Percentiles rank a stretch among this genome's conserved stretches.
These are phyloP conservation scores for Microcebus ravelobensis DNA, from an alignment of 2,113 vertebrate genomes.

Conservation along the genomic window DNA sequence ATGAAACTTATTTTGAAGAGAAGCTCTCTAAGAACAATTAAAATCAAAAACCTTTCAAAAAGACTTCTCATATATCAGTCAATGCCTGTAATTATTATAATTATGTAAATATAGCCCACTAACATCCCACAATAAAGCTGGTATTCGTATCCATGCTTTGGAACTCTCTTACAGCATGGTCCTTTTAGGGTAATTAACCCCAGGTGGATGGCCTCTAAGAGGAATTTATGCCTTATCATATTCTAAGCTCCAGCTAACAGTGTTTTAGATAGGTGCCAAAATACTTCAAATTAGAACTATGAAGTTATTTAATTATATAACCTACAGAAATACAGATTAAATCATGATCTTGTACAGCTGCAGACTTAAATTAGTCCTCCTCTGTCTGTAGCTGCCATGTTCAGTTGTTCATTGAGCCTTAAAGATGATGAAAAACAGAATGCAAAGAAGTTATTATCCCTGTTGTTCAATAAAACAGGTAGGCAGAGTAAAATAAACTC, in stretches of 20 bases:
- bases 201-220: slow-evolving; percentile 16
- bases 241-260: background rate
- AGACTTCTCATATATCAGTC: background rate
- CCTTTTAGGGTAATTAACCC: slow-evolving; percentile 27
- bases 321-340: slow-evolving; percentile 19
- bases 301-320: slow-evolving; percentile 31
- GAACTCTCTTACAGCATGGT: slow-evolving; percentile 33
- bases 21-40: slow-evolving; percentile 42
- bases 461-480: slow-evolving; percentile 2
- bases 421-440: background rate
- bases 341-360: background rate
- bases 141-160: background rate
- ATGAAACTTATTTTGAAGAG: slow-evolving; percentile 11
- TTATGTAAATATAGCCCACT: slow-evolving; percentile 49
- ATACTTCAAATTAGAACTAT: background rate
- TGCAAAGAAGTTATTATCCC: background rate
- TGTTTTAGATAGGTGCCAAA: background rate
- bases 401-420: background rate
- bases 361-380: background rate
- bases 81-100: slow-evolving; percentile 26
- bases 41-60: slow-evolving; percentile 35
- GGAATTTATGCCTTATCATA: slow-evolving; percentile 15
- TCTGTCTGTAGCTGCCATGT: background rate
- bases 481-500: background rate
- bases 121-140: background rate